Percentiles rank a stretch among this genome's conserved stretches.
phyloP scores from a whole-genome alignment of 2,888 invertebrate genomes.

The Boloria selene region DNA sequence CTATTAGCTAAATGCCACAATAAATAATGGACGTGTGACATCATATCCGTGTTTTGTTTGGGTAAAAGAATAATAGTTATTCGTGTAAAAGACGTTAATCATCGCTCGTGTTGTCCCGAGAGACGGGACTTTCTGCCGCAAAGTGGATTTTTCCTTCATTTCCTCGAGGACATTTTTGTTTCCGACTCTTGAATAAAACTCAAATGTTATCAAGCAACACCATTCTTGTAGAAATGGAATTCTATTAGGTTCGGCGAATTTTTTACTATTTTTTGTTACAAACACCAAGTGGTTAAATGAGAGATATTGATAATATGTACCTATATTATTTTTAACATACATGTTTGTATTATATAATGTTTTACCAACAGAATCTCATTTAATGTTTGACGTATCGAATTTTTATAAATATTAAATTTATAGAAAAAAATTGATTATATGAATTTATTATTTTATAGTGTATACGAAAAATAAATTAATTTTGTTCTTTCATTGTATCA shows the following conservation, averaged over 20 bases:
- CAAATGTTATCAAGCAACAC: conserved; percentile 61
- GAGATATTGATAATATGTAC: neutral
- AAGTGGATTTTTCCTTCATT: conserved; percentile 61
- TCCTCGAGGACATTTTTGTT: conserved; percentile 65
- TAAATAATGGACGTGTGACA: conserved; percentile 33
- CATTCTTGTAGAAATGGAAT: conserved; percentile 45
- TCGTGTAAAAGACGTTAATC: conserved; percentile 64
- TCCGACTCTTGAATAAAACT: conserved; percentile 55
- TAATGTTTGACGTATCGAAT: too few species aligned
- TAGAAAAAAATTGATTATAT: too few species aligned
- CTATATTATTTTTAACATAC: too few species aligned
- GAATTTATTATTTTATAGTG: too few species aligned
- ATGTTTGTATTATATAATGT: too few species aligned
- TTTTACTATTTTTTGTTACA: neutral
- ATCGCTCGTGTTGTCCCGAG: conserved; percentile 49
- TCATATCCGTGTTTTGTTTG: conserved; percentile 35
- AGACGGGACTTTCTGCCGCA: conserved; percentile 49
- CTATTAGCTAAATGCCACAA: conserved; percentile 37
- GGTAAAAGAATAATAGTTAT: conserved; percentile 44
- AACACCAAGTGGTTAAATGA: neutral
- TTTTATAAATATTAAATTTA: too few species aligned
- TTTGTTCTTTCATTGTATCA: too few species aligned
- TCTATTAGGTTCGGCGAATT: neutral
- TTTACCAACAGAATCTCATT: too few species aligned
- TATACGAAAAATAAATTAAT: too few species aligned